These are phyloP conservation scores for Hydropsyche tenuis DNA, from an alignment of 1,140 invertebrate species.

Conservation along the genomic window DNA sequence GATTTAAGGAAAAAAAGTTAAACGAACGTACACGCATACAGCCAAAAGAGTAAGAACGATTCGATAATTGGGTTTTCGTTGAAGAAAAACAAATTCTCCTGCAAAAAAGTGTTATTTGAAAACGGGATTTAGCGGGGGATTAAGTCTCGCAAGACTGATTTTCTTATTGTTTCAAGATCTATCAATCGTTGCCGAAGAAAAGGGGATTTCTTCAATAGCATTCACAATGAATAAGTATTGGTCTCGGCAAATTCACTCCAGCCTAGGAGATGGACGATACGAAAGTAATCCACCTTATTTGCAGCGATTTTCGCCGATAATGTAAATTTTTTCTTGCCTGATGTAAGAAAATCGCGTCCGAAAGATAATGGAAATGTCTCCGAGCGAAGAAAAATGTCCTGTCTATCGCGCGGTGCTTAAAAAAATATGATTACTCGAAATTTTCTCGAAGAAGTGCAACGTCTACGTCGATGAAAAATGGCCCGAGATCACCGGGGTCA, in stretches of 20 bases:
- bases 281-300: slow-evolving; percentile 1
- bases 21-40: too few species aligned
- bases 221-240: neutral
- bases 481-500: neutral
- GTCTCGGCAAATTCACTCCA: neutral
- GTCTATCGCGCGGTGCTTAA: neutral
- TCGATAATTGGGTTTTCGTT: too few species aligned
- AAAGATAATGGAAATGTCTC: slow-evolving; percentile 15
- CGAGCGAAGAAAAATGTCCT: neutral
- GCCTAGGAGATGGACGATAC: neutral
- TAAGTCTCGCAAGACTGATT: neutral
- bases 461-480: neutral
- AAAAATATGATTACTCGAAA: slow-evolving; percentile 17
- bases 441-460: neutral
- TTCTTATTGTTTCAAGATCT: slow-evolving; percentile 6
- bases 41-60: too few species aligned
- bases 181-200: neutral
- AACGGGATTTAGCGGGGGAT: neutral
- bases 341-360: neutral
- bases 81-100: too few species aligned
- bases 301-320: slow-evolving; percentile 7
- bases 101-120: neutral
- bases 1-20: too few species aligned
- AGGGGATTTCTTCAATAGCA: slow-evolving; percentile 5
- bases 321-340: slow-evolving; percentile 10